phyloP scores from a whole-genome alignment of 2,888 invertebrate species.

The Ormyrus pomaceus region DNA sequence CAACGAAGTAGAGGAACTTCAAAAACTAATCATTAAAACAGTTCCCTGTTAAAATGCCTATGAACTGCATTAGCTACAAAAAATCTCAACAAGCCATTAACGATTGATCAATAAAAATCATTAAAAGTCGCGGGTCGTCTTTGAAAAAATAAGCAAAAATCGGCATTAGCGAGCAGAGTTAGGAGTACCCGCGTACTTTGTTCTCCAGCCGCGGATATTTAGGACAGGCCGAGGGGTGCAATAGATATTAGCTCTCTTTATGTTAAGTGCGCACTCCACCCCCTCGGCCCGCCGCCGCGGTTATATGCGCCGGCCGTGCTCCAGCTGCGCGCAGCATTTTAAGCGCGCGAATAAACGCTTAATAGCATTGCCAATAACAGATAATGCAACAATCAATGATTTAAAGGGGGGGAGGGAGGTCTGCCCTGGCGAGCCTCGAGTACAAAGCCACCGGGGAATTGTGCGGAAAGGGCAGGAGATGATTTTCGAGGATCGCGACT shows the following conservation, averaged over 20 bases:
- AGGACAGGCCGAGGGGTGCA: constrained; percentile 30
- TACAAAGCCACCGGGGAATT: not conserved
- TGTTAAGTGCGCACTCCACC: constrained; percentile 15
- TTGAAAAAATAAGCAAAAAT: no score
- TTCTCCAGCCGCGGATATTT: constrained; percentile 28
- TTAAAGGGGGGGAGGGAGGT: constrained; percentile 63
- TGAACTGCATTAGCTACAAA: no score
- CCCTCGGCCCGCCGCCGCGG: not conserved
- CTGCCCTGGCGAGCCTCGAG: not conserved
- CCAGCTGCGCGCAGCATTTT: constrained; percentile 9
- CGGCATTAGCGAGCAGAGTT: no score
- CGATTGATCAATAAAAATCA: no score
- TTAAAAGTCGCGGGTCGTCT: no score
- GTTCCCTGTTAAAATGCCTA: no score
- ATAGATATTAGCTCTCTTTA: constrained; percentile 30
- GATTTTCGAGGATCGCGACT: constrained; percentile 13
- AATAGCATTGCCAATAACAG: constrained; percentile 76
- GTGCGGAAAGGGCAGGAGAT: constrained; percentile 2
- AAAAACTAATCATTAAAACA: no score
- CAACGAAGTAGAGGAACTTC: no score
- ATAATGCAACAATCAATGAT: constrained; percentile 75
- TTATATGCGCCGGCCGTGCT: not conserved
- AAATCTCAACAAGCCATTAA: no score
- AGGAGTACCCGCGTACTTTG: not conserved
- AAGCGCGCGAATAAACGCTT: constrained; percentile 70